Base-by-base conservation (phyloP, 2,888 invertebrate genomes). In the Nephrotoma flavescens region DNA sequence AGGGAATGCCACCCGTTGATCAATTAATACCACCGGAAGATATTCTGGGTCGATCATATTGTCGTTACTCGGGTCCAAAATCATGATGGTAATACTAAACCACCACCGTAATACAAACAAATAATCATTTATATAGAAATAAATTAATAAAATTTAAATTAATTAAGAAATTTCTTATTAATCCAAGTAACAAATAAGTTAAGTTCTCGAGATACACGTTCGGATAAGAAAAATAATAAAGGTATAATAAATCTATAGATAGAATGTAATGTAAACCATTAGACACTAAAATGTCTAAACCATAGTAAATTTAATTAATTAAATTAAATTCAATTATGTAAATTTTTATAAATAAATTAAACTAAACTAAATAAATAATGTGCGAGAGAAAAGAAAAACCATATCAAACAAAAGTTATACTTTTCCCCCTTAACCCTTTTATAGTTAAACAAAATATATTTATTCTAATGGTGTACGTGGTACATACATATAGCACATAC, bases 11-110 rank as follows among this genome's bases (percentile, higher is more conserved):
- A 88, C 93, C 94, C 42, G 91, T 93, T 89, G 94, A 94, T 90
- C 93, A 93, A 89, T 92, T 92, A 89, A 94, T 94, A 90, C 93
- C 93, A 88, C 91, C 92, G 88, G 92, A 93, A 89, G 93, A 93
- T 89, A 92, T 93, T 89, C 92, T 93, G 90, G 93, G 93, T 88
- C 91, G 93, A 89, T 92, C 93, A 89, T 93, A 93, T 90, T 93
- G 93, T 89, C 93, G 93, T 88, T 93, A 92, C 89, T 91, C 91
- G 90, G 92, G 91, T 90, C 91, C 92, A 91, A 91, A 91, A 90
- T 91, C 91, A 90, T 92, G 91, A 92, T 91, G 86, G 47, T 52
- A 86, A 42, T 5, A 15, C n/a, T 4, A 12, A 83, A 83, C 42
- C 15, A 42, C 84, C 41, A 84, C 7, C 42, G 0, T 11, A 11